phyloP scores from a whole-genome alignment of 2,888 invertebrate species.

The Crocallis elinguaria region DNA sequence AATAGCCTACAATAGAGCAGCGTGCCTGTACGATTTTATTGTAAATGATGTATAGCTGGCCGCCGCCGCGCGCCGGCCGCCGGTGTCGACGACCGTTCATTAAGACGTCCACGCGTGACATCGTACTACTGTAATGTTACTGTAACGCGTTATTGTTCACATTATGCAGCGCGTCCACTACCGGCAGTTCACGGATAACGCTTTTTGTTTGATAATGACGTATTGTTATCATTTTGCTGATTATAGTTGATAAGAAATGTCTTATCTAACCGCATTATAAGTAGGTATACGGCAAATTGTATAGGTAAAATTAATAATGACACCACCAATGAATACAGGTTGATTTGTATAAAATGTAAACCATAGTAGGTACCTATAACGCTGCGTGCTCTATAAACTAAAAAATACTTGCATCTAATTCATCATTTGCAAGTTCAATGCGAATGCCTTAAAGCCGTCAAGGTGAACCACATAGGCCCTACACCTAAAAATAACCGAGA shows the following conservation, averaged over 20 bases:
- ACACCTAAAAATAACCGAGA: constrained; percentile 65
- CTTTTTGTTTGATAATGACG: constrained; percentile 4
- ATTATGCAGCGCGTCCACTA: neutral
- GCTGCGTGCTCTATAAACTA: neutral
- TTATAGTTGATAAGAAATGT: neutral
- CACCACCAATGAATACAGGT: neutral
- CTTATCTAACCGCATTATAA: constrained; percentile 7
- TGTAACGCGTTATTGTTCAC: neutral
- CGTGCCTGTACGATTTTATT: too few relatives aligned
- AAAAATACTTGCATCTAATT: neutral
- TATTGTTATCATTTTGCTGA: constrained; percentile 1
- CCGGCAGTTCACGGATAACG: neutral
- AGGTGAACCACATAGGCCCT: constrained; percentile 65
- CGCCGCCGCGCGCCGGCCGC: too few relatives aligned
- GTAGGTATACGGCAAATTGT: neutral
- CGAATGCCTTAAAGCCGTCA: constrained; percentile 51
- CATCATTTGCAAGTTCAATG: constrained; percentile 46
- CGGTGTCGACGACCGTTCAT: constrained; percentile 29
- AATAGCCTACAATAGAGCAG: too few relatives aligned
- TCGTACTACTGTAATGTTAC: neutral
- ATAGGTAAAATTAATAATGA: too few relatives aligned
- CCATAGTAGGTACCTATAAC: neutral
- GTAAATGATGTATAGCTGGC: too few relatives aligned
- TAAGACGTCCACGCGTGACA: constrained; percentile 8
- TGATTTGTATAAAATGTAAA: too few relatives aligned